Evolutionary conservation across 2,113 vertebrate genomes (phyloP).

Genomic region (Rhinopomastus cyanomelas): DNA sequence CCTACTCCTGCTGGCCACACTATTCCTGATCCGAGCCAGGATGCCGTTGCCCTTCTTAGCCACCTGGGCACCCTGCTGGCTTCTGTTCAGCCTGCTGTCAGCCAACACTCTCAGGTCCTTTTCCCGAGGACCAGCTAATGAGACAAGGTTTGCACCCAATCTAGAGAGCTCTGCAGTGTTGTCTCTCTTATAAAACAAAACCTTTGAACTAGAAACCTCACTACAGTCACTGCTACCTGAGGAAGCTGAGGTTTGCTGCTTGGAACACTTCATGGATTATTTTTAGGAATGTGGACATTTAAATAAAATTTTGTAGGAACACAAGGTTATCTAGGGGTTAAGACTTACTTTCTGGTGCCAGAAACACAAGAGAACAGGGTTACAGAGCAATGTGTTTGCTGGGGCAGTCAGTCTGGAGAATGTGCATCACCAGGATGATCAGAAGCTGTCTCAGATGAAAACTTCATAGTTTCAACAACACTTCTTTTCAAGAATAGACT

Average conservation of each 20-base stretch:
- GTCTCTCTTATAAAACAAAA: slow-evolving; percentile 14
- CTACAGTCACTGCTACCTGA: neutral
- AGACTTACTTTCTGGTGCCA: slow-evolving; percentile 1
- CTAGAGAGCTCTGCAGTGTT: neutral
- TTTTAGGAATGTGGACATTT: slow-evolving; percentile 20
- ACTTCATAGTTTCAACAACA: neutral
- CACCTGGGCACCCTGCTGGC: too few relatives aligned
- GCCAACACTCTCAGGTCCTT: too few relatives aligned
- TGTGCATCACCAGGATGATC: neutral
- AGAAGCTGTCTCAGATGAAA: neutral
- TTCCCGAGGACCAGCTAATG: neutral
- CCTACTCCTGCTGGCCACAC: too few relatives aligned
- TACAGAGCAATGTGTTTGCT: neutral
- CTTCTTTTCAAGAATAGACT: neutral
- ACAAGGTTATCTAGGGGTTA: slow-evolving; percentile 40
- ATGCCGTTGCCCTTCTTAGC: too few relatives aligned
- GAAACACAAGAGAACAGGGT: neutral
- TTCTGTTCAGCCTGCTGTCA: too few relatives aligned
- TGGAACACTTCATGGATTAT: neutral
- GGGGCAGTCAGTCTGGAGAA: neutral
- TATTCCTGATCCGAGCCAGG: too few relatives aligned
- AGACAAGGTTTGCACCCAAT: neutral
- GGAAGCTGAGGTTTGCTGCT: slow-evolving; percentile 18
- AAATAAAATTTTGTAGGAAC: slow-evolving; percentile 22
- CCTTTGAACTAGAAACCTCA: neutral